Base-by-base conservation (phyloP, 2,797 vertebrate species). In the Sphaeramia orbicularis region DNA sequence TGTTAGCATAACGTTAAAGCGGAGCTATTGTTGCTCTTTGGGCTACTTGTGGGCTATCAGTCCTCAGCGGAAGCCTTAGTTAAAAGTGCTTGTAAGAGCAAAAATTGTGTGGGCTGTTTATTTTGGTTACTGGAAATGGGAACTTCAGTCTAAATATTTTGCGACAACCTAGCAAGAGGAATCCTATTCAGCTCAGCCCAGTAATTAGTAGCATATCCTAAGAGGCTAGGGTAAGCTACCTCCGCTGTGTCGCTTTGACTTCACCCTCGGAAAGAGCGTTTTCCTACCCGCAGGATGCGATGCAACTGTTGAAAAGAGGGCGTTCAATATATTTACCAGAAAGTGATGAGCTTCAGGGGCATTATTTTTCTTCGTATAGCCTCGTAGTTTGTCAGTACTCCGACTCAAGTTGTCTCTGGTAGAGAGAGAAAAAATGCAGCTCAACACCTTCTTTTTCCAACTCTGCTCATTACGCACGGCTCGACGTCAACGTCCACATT, bases 401-500 rank as follows among this genome's bases (percentile, higher is more conserved):
- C 67, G 80, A 88, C 65, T 69, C 85, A 94, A 94, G 84, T 94
- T 94, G 85, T 90, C 83, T 69, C 86, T 87, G 85, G 77, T 73
- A 87, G 84, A 83, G 78, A 69, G 71, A 66, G 47, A 84, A 85
- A 88, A 89, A 90, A 84, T 84, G 81, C 87, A 82, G 89, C 90
- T 90, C 90, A 92, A 93, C 89, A 90, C 91, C 91, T 92, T 92
- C 89, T 91, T 91, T 91, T 89, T 89, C 87, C 81, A 92, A 92
- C 91, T 91, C 91, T 64, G 82, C 85, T 92, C 86, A 89, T 91
- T 91, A 89, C 89, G 90, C 81, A 90, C 87, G 59, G 75, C 72
- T 91, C 91, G 90, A 92, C 91, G 91, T 89, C 86, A 89, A 57
- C 74, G 68, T 66, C 66, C 64, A 73, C 82, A 58, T 79, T 74